Base-by-base conservation (phyloP, 2,888 invertebrate species). In the Bimastos eiseni region DNA sequence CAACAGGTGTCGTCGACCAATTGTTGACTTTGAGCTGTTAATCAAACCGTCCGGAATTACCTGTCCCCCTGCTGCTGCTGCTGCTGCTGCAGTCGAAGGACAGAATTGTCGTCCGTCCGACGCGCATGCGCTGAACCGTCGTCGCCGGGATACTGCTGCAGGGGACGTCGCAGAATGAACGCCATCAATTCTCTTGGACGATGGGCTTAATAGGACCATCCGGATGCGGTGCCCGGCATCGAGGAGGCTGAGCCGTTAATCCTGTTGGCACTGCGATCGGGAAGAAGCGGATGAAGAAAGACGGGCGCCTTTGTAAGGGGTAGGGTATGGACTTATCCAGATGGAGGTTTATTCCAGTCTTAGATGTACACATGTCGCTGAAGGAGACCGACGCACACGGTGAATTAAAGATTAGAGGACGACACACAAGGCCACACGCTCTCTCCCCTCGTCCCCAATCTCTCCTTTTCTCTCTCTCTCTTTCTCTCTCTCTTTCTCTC, bases 41-140 rank as follows among this genome's bases (percentile, higher is more conserved):
- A 86, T 86, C 86, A 86, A 37, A 86, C 34, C 86, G 86, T 36
- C 86, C 36, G 86, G 86, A 86, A 70, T 70, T 70, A 70, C 70
- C 70, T 70, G 70, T 70, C 70, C 70, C 70, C 70, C 70, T n/a
- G n/a, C n/a, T n/a, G n/a, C n/a, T n/a, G n/a, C n/a, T n/a, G n/a
- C n/a, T n/a, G n/a, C n/a, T n/a, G n/a, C n/a, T n/a, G n/a, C n/a
- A n/a, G n/a, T n/a, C n/a, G 70, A 70, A 30, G 70, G 70, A 70
- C 70, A 11, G 70, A n/a, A 70, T 70, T n/a, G 70, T 70, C 70
- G 49, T 49, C 49, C 49, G 24, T 13, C 44, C 24, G n/a, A 17
- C 55, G 55, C 55, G 55, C 70, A n/a, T 70, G 70, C 70, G 70
- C 17, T 70, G 30, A 30, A n/a, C 70, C 30, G 30, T 70, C 30